Conservation (phyloP, 2,888 invertebrate genomes). For the Pollenia amentaria region DNA sequence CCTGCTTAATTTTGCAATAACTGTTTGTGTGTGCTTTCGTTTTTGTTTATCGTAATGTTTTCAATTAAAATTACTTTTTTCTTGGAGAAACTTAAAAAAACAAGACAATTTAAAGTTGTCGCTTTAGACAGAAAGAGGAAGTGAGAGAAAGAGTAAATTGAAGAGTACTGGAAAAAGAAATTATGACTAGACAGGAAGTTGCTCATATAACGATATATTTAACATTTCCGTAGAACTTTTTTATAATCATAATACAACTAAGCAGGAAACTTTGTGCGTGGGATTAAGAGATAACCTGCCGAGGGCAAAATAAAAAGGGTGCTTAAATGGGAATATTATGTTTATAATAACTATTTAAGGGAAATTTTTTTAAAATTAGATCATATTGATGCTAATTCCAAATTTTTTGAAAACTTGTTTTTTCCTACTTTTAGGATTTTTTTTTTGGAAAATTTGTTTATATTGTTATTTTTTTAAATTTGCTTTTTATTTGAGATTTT, state of each 20-base stretch:
- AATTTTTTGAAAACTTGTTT: too few species aligned
- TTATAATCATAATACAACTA: constrained; percentile 4
- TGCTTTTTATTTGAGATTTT: too few species aligned
- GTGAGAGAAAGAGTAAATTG: neutral
- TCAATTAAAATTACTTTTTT: constrained; percentile 27
- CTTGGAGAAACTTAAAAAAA: neutral
- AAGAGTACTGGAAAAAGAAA: neutral
- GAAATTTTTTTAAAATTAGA: too few species aligned
- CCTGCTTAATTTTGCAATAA: too few species aligned
- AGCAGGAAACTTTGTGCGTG: neutral
- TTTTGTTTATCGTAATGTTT: constrained; percentile 12
- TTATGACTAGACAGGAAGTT: constrained; percentile 57
- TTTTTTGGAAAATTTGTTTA: too few species aligned
- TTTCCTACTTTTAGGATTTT: too few species aligned
- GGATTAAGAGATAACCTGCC: neutral
- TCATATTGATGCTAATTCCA: too few species aligned
- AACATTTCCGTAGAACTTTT: neutral
- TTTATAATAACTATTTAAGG: too few species aligned
- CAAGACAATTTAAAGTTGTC: constrained; percentile 28
- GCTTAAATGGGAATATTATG: too few species aligned
- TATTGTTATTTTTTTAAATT: too few species aligned
- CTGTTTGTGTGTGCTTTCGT: neutral
- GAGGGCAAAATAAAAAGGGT: neutral
- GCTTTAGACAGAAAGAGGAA: neutral
- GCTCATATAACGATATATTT: neutral